Conservation (phyloP, 1,140 invertebrate genomes). For the Andrena cerasifolii region DNA sequence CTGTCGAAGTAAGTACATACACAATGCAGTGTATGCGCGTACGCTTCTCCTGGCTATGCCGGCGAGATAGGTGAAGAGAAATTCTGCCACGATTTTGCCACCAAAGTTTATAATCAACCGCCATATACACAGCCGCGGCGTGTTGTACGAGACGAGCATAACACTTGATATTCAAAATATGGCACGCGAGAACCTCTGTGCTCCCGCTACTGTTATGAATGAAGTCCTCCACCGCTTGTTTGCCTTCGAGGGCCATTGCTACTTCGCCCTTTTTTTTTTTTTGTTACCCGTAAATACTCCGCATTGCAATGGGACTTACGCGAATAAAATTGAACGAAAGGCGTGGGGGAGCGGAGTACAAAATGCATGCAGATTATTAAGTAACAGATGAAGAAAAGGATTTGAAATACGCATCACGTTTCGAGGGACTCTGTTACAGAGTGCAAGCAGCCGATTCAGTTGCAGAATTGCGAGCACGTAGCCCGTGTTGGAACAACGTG, state of each 20-base stretch:
- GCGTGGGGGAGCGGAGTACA: too few species aligned
- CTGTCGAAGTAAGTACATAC: too few species aligned
- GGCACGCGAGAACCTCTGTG: background rate
- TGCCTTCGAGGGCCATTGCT: background rate
- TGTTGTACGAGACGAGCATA: background rate
- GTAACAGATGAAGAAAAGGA: too few species aligned
- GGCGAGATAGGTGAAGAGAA: background rate
- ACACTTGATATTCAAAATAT: background rate
- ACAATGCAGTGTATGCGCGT: too few species aligned
- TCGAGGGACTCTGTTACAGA: background rate
- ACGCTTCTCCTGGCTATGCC: too few species aligned
- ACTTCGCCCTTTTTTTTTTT: too few species aligned
- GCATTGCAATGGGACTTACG: too few species aligned
- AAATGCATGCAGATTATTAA: too few species aligned
- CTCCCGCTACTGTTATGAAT: background rate
- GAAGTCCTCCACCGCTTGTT: background rate
- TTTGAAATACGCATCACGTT: background rate
- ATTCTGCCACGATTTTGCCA: background rate
- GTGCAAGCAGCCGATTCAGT: too few species aligned
- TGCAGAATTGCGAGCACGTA: slow-evolving; percentile 12
- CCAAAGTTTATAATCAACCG: background rate
- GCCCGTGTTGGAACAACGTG: background rate
- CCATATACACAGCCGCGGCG: background rate
- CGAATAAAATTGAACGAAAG: too few species aligned
- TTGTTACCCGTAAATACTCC: too few species aligned